These are phyloP conservation scores for Aldabrachelys gigantea DNA, from an alignment of 2,113 vertebrate genomes.

Conservation along the genomic window DNA sequence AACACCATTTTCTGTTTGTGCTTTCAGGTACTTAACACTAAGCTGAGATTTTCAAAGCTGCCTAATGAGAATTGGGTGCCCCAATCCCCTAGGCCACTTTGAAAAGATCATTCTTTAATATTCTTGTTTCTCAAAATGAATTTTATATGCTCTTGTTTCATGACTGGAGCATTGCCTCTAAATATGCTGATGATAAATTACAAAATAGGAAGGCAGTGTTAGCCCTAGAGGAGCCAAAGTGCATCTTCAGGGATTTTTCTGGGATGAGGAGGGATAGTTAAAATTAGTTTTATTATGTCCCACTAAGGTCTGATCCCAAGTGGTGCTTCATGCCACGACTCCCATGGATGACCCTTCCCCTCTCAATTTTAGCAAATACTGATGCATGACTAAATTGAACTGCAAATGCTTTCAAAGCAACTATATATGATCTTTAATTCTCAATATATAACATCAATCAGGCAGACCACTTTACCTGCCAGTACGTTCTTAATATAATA, in stretches of 20 bases:
- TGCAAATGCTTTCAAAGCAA: neutral
- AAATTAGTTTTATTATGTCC: constrained; percentile 29
- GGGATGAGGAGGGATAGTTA: neutral
- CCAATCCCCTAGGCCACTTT: neutral
- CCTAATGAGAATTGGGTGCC: neutral
- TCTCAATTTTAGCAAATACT: neutral
- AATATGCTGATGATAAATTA: neutral
- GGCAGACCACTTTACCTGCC: neutral
- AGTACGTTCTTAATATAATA: neutral
- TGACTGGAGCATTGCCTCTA: neutral
- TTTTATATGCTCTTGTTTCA: constrained; percentile 1
- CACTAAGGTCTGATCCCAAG: constrained; percentile 28
- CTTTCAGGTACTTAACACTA: neutral
- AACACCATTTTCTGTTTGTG: constrained; percentile 2
- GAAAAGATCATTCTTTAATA: neutral
- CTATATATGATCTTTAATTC: neutral
- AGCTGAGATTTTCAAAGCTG: neutral
- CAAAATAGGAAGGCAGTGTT: constrained; percentile 14
- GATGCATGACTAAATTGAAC: neutral
- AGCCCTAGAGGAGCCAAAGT: neutral
- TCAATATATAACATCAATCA: neutral
- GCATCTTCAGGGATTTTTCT: neutral
- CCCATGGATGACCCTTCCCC: neutral
- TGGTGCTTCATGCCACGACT: neutral
- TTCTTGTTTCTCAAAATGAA: neutral